Base-by-base conservation (phyloP, 2,113 vertebrate species). In the Psilopsiagon aurifrons region DNA sequence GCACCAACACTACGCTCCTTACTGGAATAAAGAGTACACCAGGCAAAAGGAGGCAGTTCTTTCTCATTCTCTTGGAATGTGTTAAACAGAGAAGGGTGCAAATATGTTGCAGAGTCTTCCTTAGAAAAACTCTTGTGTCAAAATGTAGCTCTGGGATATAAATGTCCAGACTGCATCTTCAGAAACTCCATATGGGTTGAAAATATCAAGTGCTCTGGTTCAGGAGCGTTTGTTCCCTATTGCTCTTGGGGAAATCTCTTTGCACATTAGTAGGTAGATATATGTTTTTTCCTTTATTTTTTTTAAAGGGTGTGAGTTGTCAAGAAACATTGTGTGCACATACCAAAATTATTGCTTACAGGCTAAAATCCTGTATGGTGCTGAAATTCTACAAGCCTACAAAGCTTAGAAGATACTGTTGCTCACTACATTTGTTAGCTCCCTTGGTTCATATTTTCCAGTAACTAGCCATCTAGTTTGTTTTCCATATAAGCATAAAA, bases 291-390 rank as follows among this genome's bases (percentile, higher is more conserved):
- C 60, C 81, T 85, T 12, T 35, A 7, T 31, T 46, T 29, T 64
- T 66, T 83, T 86, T 47, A 51, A 92, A 70, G 12, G 6, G 4
- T 46, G 24, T 13, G 13, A 49, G 8, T 74, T 91, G 35, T 76
- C 75, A 82, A 51, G 57, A 90, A 90, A 33, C 4, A 39, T 86
- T 0, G 0, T 23, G n/a, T 31, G 14, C 8, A 1, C 3, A 0
- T 54, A 39, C 16, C 22, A 77, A 47, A 80, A 76, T 82, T 78
- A 57, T 43, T 19, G 8, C 51, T 37, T 57, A 68, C 81, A 84
- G 28, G 22, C 41, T 86, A 49, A 43, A 37, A 90, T 71, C 25
- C 54, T 18, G 59, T 55, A 83, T 33, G 23, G 16, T n/a, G 22
- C 17, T 83, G 31, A 47, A 87, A 77, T 83, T 78, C 63, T 66